These are phyloP conservation scores for Cyprinodon tularosa DNA, from an alignment of 2,113 vertebrate genomes.

Conservation along the genomic window DNA sequence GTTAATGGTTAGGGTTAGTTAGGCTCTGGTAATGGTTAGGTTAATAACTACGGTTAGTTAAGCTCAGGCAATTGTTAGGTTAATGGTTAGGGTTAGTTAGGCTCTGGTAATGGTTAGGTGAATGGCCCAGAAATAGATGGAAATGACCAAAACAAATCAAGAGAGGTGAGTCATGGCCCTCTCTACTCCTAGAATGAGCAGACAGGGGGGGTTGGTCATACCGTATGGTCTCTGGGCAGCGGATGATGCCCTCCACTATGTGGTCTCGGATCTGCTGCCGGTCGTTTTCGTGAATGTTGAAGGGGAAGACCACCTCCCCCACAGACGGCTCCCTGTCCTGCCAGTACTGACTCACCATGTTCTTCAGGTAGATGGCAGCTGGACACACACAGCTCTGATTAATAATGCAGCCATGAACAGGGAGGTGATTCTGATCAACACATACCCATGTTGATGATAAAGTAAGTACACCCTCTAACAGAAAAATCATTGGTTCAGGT, in stretches of 20 bases:
- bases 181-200: too few species aligned
- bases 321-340: slow-evolving; percentile 91
- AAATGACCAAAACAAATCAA: too few species aligned
- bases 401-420: background rate
- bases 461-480: background rate
- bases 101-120: too few species aligned
- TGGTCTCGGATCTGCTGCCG: slow-evolving; percentile 94
- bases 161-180: too few species aligned
- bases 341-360: slow-evolving; percentile 99
- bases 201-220: slow-evolving; percentile 47
- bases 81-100: too few species aligned
- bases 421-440: background rate
- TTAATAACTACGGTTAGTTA: too few species aligned
- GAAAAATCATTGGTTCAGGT: background rate
- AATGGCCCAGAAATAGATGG: too few species aligned
- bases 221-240: slow-evolving; percentile 94
- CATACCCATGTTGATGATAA: background rate
- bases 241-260: slow-evolving; percentile 95
- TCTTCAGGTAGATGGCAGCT: slow-evolving; percentile 99
- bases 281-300: slow-evolving; percentile 98
- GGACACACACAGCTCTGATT: slow-evolving; percentile 5
- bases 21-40: too few species aligned
- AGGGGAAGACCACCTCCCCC: slow-evolving; percentile 90
- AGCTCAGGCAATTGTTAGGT: too few species aligned
- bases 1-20: too few species aligned